phyloP scores from a whole-genome alignment of 2,888 invertebrate species.

The Lepidonotus clava region DNA sequence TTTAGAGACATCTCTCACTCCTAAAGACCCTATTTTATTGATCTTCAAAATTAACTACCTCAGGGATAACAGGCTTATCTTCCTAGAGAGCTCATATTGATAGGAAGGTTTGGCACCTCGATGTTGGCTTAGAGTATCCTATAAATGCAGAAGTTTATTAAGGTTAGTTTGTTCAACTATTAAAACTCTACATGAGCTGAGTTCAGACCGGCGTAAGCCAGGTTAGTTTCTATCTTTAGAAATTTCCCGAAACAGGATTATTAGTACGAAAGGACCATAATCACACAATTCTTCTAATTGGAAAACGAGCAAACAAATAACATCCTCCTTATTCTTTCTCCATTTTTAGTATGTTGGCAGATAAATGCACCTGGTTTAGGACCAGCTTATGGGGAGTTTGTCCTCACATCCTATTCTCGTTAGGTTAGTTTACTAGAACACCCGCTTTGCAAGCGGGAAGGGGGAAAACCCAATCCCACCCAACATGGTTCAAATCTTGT shows the following conservation, averaged over 20 bases:
- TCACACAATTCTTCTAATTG: neutral
- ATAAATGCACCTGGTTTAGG: constrained; percentile 36
- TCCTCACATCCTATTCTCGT: constrained; percentile 41
- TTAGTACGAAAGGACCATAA: constrained; percentile 90
- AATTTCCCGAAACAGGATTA: constrained; percentile 81
- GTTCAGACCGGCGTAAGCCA: constrained; percentile 92
- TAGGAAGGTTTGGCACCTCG: constrained; percentile 83
- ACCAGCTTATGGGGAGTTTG: neutral
- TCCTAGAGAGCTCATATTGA: constrained; percentile 69
- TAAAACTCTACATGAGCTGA: constrained; percentile 93
- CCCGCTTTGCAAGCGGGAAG: constrained; percentile 62
- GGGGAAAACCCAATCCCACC: constrained; percentile 45
- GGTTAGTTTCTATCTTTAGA: constrained; percentile 90
- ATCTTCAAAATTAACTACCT: constrained; percentile 66
- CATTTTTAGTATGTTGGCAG: constrained; percentile 72
- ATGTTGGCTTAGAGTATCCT: constrained; percentile 91
- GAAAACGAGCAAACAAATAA: neutral
- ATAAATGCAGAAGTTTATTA: constrained; percentile 85
- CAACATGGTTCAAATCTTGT: neutral
- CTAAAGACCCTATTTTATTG: constrained; percentile 55
- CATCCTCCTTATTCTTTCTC: neutral
- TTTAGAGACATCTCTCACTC: constrained; percentile 51
- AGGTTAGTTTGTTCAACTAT: constrained; percentile 85
- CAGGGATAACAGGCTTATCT: constrained; percentile 74
- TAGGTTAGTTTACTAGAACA: constrained; percentile 63